phyloP scores from a whole-genome alignment of 2,797 vertebrate genomes.

The Chloroceryle amazona region DNA sequence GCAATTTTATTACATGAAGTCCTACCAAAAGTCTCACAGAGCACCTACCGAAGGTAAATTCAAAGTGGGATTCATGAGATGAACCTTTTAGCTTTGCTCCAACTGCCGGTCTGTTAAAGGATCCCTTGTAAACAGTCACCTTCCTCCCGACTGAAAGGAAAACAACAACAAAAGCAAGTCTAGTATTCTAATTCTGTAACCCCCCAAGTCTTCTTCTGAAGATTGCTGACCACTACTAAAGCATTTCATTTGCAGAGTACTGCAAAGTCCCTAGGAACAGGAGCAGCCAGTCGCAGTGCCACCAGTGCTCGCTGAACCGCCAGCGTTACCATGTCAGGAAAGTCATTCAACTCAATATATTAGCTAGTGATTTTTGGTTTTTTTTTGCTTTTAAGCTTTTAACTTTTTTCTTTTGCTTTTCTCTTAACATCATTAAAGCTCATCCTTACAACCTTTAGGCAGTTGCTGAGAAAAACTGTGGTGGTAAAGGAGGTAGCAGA shows the following conservation, averaged over 20 bases:
- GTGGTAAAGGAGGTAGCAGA: neutral
- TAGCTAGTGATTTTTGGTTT: too few species aligned
- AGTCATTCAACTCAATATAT: neutral
- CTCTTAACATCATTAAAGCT: neutral
- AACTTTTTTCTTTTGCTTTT: neutral
- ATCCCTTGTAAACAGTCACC: accelerated
- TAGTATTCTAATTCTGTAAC: neutral
- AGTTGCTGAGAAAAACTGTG: neutral
- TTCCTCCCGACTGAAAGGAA: neutral
- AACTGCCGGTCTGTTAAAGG: neutral
- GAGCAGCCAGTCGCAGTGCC: neutral
- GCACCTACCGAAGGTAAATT: neutral
- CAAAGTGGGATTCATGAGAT: neutral
- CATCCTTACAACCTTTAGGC: neutral
- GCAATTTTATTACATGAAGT: neutral
- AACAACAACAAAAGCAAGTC: neutral
- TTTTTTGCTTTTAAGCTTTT: neutral
- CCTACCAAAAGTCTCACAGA: neutral
- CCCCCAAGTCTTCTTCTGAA: neutral
- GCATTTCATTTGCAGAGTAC: neutral
- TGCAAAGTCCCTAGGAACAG: neutral
- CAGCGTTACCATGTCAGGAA: neutral
- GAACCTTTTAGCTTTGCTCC: neutral
- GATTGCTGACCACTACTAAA: too few species aligned
- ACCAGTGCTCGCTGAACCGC: neutral